Evolutionary conservation across 2,797 vertebrate genomes (phyloP), one percentile per base, ranked within the genome.

Genomic region (Macrochelys suwanniensis): DNA sequence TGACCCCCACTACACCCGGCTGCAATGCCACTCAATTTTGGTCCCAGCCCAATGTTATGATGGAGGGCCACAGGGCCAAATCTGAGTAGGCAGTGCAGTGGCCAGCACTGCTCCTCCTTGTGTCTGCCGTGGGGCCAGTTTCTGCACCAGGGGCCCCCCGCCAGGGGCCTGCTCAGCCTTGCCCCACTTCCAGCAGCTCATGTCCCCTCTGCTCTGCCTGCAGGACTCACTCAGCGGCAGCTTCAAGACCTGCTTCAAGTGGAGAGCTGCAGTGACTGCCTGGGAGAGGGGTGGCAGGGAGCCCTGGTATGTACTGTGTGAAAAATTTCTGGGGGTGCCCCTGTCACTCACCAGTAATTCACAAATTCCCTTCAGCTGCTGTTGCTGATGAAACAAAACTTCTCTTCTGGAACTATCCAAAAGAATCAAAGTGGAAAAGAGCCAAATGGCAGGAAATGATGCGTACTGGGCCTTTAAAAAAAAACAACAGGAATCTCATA

Each of bases 391-490:
- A 91, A 96, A 86, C 12, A 93, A 92, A 89, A 47, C 1, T 0
- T 76, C 23, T 84, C 88, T 85, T 37, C 59, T 92, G 89, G 93
- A 90, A 92, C 93, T 89, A 31, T 84, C 9, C 17, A 42, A n/a
- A 79, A 90, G 79, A 28, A 50, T 85, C 68, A 91, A 93, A 4
- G 37, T 42, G 68, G 19, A 71, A 21, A 42, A 23, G 37, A 71
- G 68, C 19, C 19, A 71, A 21, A 85, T 88, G 21, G n/a, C 13
- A 59, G 25, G 57, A 88, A 92, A 95, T 87, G 80, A 71, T 93
- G 1, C 2, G n/a, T 80, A 15, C 28, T 7, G 1, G 12, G 82
- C 87, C 21, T 47, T 25, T 74, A 92, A 31, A 26, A 28, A 26
- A 47, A 86, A 51, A 65, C 28, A 5, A 74, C 78, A 56, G 19